Evolutionary conservation across 2,113 vertebrate genomes (phyloP).

Genomic region (Larimichthys polyactis): DNA sequence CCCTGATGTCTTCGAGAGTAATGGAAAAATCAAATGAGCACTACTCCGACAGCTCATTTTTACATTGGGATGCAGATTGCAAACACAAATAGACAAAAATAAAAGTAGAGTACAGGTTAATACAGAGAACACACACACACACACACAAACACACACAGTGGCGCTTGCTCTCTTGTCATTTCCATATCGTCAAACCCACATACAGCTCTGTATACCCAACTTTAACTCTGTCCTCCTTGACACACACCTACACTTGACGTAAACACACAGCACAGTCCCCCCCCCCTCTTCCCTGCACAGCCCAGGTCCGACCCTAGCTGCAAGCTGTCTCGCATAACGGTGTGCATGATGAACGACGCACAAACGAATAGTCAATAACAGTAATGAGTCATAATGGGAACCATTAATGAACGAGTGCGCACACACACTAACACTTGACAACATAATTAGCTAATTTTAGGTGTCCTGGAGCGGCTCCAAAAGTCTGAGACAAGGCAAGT

Average conservation of each 20-base stretch:
- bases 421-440: background rate
- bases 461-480: no score
- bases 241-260: background rate
- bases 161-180: background rate
- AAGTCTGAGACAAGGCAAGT: no score
- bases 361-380: background rate
- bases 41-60: background rate
- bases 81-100: background rate
- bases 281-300: background rate
- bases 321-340: no score
- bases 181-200: background rate
- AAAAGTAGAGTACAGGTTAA: constrained; percentile 3
- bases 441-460: background rate
- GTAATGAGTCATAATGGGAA: background rate
- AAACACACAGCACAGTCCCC: background rate
- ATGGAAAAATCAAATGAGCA: constrained; percentile 22
- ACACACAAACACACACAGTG: background rate
- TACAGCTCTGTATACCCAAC: background rate
- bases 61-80: background rate
- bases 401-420: background rate
- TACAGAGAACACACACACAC: background rate
- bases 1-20: constrained; percentile 7
- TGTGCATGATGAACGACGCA: no score
- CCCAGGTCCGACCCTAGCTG: no score
- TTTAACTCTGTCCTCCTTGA: background rate